These are phyloP conservation scores for Neodiprion lecontei DNA, from an alignment of 1,140 invertebrate genomes.

Conservation along the genomic window DNA sequence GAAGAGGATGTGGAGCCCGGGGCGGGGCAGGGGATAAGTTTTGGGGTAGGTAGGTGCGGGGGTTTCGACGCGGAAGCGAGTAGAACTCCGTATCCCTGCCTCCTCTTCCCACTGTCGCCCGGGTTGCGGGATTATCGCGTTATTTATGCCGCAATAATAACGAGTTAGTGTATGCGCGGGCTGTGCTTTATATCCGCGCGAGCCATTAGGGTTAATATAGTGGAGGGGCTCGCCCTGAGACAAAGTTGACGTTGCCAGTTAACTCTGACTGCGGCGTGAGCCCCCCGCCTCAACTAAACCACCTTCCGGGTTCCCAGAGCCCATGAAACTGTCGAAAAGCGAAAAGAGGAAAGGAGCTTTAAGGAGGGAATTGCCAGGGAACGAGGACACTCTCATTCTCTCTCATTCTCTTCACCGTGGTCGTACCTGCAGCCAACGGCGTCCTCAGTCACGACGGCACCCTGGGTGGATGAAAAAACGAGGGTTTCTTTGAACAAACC, in stretches of 20 bases:
- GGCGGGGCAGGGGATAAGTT: background rate
- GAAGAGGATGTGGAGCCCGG: background rate
- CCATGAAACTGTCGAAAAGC: background rate
- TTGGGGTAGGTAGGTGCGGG: background rate
- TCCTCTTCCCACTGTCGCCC: background rate
- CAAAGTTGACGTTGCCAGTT: constrained; percentile 25
- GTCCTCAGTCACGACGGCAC: too few relatives aligned
- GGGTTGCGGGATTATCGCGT: constrained; percentile 55
- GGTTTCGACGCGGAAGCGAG: too few relatives aligned
- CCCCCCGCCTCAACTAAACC: background rate
- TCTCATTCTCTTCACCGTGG: too few relatives aligned
- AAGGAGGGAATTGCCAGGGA: background rate
- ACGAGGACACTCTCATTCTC: too few relatives aligned
- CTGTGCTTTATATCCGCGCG: constrained; percentile 61
- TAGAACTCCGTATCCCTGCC: background rate
- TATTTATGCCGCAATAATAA: constrained; percentile 64
- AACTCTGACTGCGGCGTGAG: constrained; percentile 15
- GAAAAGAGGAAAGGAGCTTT: background rate
- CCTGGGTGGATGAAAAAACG: too few relatives aligned
- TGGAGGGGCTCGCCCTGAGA: constrained; percentile 20
- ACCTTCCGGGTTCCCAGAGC: too few relatives aligned
- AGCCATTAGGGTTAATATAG: constrained; percentile 62
- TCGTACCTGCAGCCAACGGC: too few relatives aligned
- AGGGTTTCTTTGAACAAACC: too few relatives aligned
- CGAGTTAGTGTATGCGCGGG: constrained; percentile 60